phyloP scores from a whole-genome alignment of 1,140 invertebrate species.

The Tetragonula clypearis region DNA sequence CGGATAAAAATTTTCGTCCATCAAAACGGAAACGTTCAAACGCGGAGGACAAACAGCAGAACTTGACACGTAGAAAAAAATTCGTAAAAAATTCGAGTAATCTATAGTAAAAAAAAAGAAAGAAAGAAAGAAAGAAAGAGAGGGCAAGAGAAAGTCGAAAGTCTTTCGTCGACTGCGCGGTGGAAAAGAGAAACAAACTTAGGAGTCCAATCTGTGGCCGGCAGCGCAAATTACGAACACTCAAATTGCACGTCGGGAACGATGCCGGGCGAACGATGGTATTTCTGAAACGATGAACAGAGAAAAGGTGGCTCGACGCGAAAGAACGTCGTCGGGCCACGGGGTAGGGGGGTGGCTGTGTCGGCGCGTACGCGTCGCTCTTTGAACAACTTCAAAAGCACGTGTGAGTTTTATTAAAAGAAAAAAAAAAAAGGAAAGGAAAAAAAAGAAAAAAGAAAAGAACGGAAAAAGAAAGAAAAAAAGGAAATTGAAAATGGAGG shows the following conservation, averaged over 20 bases:
- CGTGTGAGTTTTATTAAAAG: conserved; percentile 27
- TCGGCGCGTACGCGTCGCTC: conserved; percentile 11
- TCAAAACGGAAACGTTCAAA: not conserved
- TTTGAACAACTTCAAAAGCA: conserved; percentile 41
- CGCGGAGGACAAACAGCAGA: not conserved
- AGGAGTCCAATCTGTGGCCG: not conserved
- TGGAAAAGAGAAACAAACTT: not conserved
- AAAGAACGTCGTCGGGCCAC: too few relatives aligned
- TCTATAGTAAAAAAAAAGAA: not conserved
- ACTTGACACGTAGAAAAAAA: not conserved
- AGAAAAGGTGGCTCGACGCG: not conserved
- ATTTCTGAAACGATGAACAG: conserved; percentile 20
- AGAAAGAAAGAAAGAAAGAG: not conserved
- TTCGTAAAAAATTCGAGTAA: not conserved
- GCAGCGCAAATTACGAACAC: conserved; percentile 12
- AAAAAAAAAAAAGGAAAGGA: not conserved
- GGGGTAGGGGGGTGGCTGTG: not conserved
- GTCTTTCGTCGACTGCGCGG: too few relatives aligned
- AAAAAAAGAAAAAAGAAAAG: not conserved
- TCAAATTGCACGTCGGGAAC: not conserved
- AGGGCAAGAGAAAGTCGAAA: not conserved
- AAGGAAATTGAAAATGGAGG: too few relatives aligned
- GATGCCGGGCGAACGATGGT: not conserved
- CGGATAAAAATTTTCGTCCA: not conserved
- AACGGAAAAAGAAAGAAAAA: too few relatives aligned